phyloP scores from a whole-genome alignment of 2,888 invertebrate genomes.

The Matsumyia berberina region DNA sequence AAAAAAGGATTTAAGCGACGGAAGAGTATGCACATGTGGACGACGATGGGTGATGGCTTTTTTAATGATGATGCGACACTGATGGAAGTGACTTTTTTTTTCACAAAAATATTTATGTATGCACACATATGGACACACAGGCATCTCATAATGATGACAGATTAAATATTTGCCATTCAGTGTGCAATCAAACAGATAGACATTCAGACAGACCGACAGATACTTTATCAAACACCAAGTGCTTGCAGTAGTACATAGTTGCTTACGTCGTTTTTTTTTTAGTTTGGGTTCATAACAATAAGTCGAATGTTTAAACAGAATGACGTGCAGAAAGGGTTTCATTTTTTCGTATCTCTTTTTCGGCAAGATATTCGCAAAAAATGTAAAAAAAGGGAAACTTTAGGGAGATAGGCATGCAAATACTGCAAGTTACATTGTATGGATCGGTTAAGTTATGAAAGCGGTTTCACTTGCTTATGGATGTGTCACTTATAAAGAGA shows the following conservation, averaged over 20 bases:
- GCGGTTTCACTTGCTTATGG: background rate
- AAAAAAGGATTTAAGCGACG: conserved; percentile 24
- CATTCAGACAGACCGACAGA: conserved; percentile 31
- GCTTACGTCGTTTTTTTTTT: conserved; percentile 13
- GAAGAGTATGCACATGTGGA: background rate
- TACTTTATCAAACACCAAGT: conserved; percentile 37
- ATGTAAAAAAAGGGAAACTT: background rate
- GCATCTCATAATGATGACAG: conserved; percentile 59
- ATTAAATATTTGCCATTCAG: conserved; percentile 69
- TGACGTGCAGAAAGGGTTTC: conserved; percentile 27
- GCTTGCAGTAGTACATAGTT: conserved; percentile 4
- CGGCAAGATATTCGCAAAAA: background rate
- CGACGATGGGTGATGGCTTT: background rate
- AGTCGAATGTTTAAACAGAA: conserved; percentile 53
- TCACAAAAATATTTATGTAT: background rate
- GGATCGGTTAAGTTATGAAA: conserved; percentile 5
- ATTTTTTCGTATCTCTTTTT: background rate
- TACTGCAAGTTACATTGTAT: conserved; percentile 21
- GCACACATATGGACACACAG: conserved; percentile 8
- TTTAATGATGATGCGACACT: conserved; percentile 54
- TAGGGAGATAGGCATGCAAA: conserved; percentile 4
- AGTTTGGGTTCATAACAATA: conserved; percentile 42
- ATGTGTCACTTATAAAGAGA: background rate
- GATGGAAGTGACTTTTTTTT: conserved; percentile 42
- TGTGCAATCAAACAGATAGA: conserved; percentile 34